These are phyloP conservation scores for Musca vetustissima DNA, from an alignment of 1,140 invertebrate species.

Conservation along the genomic window DNA sequence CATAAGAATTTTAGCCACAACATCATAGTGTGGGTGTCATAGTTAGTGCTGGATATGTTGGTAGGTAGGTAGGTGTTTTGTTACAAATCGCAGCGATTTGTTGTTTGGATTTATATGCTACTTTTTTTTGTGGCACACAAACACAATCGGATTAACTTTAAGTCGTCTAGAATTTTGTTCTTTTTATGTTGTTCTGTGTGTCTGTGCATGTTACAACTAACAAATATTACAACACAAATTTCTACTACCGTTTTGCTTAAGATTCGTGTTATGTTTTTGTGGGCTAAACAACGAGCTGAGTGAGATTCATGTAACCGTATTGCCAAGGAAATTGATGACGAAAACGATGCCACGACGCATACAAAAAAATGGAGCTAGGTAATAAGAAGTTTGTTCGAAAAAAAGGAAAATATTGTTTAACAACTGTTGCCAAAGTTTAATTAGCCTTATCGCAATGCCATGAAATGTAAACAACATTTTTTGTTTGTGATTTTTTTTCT, in stretches of 20 bases:
- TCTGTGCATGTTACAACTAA: no score
- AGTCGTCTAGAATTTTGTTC: neutral
- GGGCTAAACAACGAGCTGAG: no score
- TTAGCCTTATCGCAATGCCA: conserved; percentile 9
- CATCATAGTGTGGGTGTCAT: conserved; percentile 9
- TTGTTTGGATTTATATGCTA: conserved; percentile 12
- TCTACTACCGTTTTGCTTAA: no score
- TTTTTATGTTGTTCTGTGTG: no score
- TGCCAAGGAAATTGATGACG: neutral
- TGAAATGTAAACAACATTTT: neutral
- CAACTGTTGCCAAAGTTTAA: conserved; percentile 22
- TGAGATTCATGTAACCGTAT: neutral
- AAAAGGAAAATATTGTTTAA: conserved; percentile 19
- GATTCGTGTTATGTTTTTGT: no score
- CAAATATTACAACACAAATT: no score
- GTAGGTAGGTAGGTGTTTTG: conserved; percentile 1
- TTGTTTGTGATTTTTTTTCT: no score
- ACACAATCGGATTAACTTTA: conserved; percentile 18
- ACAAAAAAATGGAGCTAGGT: neutral
- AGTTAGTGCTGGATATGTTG: no score
- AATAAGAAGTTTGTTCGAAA: neutral
- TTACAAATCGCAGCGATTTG: conserved; percentile 19
- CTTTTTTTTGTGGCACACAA: neutral
- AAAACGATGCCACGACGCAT: neutral
- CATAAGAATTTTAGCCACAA: neutral